Evolutionary conservation across 2,797 vertebrate genomes (phyloP), one percentile per base, ranked within the genome.

Genomic region (Dromococcyx pavoninus): DNA sequence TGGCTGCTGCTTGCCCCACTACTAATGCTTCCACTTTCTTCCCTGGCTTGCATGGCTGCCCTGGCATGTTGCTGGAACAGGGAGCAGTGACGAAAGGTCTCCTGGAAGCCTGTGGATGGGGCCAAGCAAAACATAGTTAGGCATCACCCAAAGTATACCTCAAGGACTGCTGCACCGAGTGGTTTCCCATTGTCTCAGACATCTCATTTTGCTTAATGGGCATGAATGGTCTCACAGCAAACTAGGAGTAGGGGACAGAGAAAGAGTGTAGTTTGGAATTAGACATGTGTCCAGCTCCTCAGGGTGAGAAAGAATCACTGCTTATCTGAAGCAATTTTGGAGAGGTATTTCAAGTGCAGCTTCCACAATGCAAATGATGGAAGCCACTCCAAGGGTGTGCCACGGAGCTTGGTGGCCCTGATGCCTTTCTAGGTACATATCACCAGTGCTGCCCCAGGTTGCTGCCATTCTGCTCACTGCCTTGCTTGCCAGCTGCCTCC

Each of bases 101-200:
- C 39, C 89, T 69, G 70, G 66, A 92, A 88, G 82, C 61, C 61
- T 54, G 37, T 1, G 2, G 25, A 54, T 51, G 61, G 50, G 66
- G 79, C 89, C 91, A 94, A 94, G 35, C 28, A 69, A 94, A 95
- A 94, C 73, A 90, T 22, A 86, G n/a, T 54, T 74, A 43, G 76
- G 50, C 79, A 90, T 86, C 62, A 46, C 85, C 88, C 69, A 70
- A 91, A 44, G 46, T 46, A n/a, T n/a, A n/a, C 48, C 87, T 83
- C 61, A 46, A 77, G 79, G 50, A 46, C 23, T 69, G 48, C 44
- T 89, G 67, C 53, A 27, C 19, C 0, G 0, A 69, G 53, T 1
- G 1, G 13, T 32, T 94, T 94, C 66, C 75, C 76, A 58, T 89
- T 86, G 60, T 92, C 76, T 91, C 69, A 91, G 73, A 54, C 54